Percentiles rank a stretch among this genome's conserved stretches.
phyloP scores from a whole-genome alignment of 53 echinoderm and acorn worm species.

The Zoroaster sp. region DNA sequence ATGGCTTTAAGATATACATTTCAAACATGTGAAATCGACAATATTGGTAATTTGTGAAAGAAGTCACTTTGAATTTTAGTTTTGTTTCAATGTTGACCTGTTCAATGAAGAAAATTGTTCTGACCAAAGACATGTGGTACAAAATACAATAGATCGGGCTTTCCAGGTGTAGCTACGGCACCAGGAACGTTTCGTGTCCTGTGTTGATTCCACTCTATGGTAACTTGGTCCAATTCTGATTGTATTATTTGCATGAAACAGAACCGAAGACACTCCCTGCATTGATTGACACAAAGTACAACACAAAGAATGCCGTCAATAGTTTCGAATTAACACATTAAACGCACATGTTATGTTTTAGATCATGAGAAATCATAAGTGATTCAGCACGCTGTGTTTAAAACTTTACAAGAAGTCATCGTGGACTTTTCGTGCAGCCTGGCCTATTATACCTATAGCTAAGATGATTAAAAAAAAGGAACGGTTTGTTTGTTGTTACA shows the following conservation, averaged over 20 bases:
- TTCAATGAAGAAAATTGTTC: not conserved
- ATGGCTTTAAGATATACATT: no score
- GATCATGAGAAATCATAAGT: no score
- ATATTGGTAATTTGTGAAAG: not conserved
- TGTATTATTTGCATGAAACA: conserved; percentile 37
- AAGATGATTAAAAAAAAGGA: not conserved
- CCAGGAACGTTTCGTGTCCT: not conserved
- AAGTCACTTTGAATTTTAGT: not conserved
- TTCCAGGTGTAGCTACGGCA: conserved; percentile 11
- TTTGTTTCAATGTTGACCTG: not conserved
- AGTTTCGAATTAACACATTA: no score
- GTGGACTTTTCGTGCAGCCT: not conserved
- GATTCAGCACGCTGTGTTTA: not conserved
- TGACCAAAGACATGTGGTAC: conserved; percentile 25
- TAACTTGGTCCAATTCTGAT: conserved; percentile 32
- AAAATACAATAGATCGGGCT: conserved; percentile 35
- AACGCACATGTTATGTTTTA: not conserved
- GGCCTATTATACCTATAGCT: not conserved
- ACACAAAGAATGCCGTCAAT: no score
- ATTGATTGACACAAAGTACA: not conserved
- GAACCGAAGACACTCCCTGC: conserved; percentile 32
- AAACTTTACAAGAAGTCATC: not conserved
- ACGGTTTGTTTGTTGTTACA: not conserved
- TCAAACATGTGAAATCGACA: not conserved
- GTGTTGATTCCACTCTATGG: conserved; percentile 50